Evolutionary conservation across 2,113 vertebrate genomes (phyloP).

Genomic region (Phasianus colchicus): DNA sequence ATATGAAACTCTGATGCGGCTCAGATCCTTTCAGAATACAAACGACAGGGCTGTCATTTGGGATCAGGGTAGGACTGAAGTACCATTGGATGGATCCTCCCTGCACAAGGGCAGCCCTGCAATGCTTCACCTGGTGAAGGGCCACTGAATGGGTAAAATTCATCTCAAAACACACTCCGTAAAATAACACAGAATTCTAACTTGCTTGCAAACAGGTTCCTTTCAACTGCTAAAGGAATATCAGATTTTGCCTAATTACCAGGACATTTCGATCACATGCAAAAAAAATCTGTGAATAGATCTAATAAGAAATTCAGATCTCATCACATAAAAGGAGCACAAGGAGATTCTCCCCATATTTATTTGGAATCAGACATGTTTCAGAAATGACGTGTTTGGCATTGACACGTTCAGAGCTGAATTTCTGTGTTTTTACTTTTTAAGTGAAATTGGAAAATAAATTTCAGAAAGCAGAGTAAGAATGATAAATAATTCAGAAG

Average conservation of each 20-base stretch:
- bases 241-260: slow-evolving; percentile 37
- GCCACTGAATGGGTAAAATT: background rate
- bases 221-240: background rate
- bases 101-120: background rate
- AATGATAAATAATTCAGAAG: background rate
- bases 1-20: background rate
- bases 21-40: background rate
- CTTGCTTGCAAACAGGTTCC: background rate
- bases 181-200: slow-evolving; percentile 8
- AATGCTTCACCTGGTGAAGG: background rate
- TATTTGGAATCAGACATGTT: background rate
- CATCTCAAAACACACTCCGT: background rate
- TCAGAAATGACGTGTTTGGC: background rate
- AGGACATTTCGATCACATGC: background rate
- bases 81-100: background rate
- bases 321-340: slow-evolving; percentile 56
- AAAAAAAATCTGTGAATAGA: slow-evolving; percentile 30
- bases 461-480: background rate
- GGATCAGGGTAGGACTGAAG: background rate
- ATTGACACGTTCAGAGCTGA: slow-evolving; percentile 9
- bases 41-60: rapidly evolving
- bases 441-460: background rate
- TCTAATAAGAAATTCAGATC: slow-evolving; percentile 64
- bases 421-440: background rate
- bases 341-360: background rate